Evolutionary conservation across 2,888 invertebrate genomes (phyloP).

Genomic region (Frankliniella intonsa): DNA sequence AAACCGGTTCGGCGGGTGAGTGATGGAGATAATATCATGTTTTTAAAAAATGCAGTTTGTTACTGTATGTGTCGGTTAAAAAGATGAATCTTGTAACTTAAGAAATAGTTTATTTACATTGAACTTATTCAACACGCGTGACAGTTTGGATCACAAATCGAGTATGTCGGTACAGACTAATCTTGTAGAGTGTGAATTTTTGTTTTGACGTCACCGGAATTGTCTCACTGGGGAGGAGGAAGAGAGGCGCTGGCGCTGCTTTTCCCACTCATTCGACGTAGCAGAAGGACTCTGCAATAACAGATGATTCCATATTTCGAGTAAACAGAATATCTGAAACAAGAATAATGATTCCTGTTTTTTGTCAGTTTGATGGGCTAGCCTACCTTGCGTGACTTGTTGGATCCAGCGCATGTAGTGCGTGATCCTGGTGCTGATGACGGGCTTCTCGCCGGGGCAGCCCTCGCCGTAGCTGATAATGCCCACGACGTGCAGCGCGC

Average conservation of each 20-base stretch:
- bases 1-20: too few relatives aligned
- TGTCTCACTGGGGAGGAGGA: not conserved
- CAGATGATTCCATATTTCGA: not conserved
- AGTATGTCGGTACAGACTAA: not conserved
- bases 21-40: too few relatives aligned
- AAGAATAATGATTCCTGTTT: not conserved
- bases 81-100: not conserved
- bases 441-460: conserved; percentile 11
- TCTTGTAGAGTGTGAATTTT: not conserved
- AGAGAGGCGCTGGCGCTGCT: not conserved
- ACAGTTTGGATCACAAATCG: not conserved
- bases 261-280: not conserved
- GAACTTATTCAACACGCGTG: not conserved
- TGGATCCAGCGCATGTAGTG: conserved; percentile 19
- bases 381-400: not conserved
- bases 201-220: not conserved
- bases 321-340: not conserved
- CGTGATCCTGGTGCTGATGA: conserved; percentile 15
- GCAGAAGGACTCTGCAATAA: not conserved
- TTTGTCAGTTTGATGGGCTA: not conserved
- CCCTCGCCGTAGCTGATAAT: conserved; percentile 18
- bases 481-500: conserved; percentile 8
- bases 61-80: too few relatives aligned
- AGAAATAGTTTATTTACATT: not conserved
- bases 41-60: too few relatives aligned